phyloP scores from a whole-genome alignment of 2,888 invertebrate genomes.

The Dyspetes luteomarginatus region DNA sequence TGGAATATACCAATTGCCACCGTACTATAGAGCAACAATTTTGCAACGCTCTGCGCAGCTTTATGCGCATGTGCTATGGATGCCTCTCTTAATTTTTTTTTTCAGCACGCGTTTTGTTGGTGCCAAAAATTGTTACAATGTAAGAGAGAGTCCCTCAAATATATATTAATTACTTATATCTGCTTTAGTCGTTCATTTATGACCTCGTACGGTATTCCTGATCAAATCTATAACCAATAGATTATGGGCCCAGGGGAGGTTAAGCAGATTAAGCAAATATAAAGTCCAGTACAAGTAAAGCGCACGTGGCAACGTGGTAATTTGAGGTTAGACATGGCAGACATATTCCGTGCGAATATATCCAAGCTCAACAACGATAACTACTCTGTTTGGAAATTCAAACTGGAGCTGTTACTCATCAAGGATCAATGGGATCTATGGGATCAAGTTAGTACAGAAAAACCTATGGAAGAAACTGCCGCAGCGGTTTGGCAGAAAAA shows the following conservation, averaged over 20 bases:
- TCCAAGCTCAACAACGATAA: slow-evolving; percentile 64
- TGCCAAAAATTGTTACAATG: no score
- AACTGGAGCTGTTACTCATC: slow-evolving; percentile 38
- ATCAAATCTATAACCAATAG: neutral
- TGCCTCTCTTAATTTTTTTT: no score
- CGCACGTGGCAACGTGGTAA: slow-evolving; percentile 9
- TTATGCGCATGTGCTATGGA: no score
- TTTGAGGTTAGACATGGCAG: slow-evolving; percentile 53
- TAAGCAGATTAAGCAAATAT: slow-evolving; percentile 21
- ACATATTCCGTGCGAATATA: slow-evolving; percentile 19
- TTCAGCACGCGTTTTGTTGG: no score
- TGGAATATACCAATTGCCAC: no score
- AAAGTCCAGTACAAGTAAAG: slow-evolving; percentile 14
- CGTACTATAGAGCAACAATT: no score
- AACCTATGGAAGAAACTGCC: slow-evolving; percentile 33
- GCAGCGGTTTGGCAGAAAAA: slow-evolving; percentile 57
- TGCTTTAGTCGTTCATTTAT: no score
- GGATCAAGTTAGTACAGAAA: slow-evolving; percentile 23
- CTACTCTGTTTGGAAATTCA: slow-evolving; percentile 58
- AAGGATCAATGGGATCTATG: slow-evolving; percentile 42
- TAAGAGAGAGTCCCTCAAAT: no score
- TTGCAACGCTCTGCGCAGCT: no score
- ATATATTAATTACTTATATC: no score
- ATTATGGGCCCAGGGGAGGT: slow-evolving; percentile 44
- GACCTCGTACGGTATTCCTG: no score